Evolutionary conservation across 2,113 vertebrate species (phyloP).

Genomic region (Entosphenus tridentatus): DNA sequence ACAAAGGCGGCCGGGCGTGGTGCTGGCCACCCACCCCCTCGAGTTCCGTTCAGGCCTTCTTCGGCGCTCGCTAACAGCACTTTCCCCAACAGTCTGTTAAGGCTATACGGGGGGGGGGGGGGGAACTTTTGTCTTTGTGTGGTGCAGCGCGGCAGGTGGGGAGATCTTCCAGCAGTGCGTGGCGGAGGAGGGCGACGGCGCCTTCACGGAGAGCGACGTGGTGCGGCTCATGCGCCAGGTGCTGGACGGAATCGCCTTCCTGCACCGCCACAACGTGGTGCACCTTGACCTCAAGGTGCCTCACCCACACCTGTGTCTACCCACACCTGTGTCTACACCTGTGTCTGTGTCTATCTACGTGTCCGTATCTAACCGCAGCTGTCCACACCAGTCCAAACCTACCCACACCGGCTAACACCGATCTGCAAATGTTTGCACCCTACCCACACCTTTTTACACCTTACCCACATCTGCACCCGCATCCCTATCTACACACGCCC

Average conservation of each 20-base stretch:
- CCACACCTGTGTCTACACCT: neutral
- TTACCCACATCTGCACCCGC: neutral
- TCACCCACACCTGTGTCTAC: neutral
- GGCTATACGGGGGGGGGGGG: too few species aligned
- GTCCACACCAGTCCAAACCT: neutral
- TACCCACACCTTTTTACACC: neutral
- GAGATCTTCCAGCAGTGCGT: constrained; percentile 85
- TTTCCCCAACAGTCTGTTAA: too few species aligned
- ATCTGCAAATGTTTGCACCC: neutral
- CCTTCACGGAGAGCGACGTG: constrained; percentile 77
- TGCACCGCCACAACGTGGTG: constrained; percentile 55
- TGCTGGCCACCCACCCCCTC: too few species aligned
- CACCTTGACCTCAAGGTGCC: constrained; percentile 78
- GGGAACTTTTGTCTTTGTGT: too few species aligned
- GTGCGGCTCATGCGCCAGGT: constrained; percentile 64
- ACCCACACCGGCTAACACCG: neutral
- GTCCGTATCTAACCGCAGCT: neutral
- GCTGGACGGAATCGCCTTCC: constrained; percentile 50
- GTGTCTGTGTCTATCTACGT: neutral
- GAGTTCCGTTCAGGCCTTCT: too few species aligned
- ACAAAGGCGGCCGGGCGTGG: too few species aligned
- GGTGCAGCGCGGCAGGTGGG: constrained; percentile 56
- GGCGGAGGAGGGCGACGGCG: constrained; percentile 49
- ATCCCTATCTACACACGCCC: neutral
- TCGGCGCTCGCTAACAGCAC: too few species aligned